A percentile compares a stretch with the other conserved stretches of the same genome.
Conservation (phyloP, 1,140 invertebrate species). For the Drosophila pachea region DNA sequence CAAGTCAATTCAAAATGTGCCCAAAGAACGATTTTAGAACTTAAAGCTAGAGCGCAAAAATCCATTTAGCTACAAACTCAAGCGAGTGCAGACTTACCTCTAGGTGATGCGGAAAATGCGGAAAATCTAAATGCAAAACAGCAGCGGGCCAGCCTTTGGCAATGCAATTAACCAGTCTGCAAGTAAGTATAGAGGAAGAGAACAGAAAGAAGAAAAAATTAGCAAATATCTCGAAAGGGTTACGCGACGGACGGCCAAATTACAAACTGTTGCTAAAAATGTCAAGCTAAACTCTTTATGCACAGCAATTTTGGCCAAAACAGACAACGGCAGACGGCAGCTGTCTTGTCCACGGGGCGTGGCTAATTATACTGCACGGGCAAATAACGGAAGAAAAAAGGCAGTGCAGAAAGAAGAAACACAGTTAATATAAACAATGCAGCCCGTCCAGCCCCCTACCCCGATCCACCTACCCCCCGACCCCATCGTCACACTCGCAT, state of each 20-base stretch:
- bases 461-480: no score
- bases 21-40: background rate
- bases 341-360: conserved; percentile 44
- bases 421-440: conserved; percentile 41
- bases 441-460: no score
- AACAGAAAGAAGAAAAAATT: conserved; percentile 42
- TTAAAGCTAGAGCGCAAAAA: background rate
- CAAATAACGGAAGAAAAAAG: conserved; percentile 42
- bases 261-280: conserved; percentile 74
- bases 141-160: conserved; percentile 36
- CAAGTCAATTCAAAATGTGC: background rate
- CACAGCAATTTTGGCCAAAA: conserved; percentile 41
- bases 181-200: conserved; percentile 53
- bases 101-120: conserved; percentile 20
- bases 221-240: conserved; percentile 51
- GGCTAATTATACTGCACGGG: conserved; percentile 72
- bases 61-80: background rate
- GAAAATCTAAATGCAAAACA: conserved; percentile 57
- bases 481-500: no score
- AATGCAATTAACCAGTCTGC: conserved; percentile 73
- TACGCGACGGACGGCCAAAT: conserved; percentile 48
- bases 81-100: conserved; percentile 17
- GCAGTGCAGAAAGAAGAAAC: conserved; percentile 32
- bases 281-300: conserved; percentile 75
- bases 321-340: conserved; percentile 53